Evolutionary conservation across 2,113 vertebrate species (phyloP).

Genomic region (Ameiurus melas): DNA sequence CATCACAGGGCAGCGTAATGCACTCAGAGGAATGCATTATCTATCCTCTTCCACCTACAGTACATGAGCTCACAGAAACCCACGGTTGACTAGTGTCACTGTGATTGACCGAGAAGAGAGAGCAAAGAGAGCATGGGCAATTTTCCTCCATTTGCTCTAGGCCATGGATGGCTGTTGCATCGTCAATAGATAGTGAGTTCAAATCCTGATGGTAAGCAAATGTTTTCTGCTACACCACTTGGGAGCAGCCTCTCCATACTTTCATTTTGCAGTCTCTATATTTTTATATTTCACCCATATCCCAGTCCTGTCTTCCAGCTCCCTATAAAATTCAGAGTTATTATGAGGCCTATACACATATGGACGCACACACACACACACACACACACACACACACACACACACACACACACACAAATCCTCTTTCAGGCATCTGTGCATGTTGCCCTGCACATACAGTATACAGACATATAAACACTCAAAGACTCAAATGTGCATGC

Average conservation of each 20-base stretch:
- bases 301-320: not conserved
- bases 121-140: not conserved
- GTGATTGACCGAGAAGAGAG: not conserved
- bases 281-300: not conserved
- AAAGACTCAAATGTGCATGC: not conserved
- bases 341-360: not conserved
- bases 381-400: no score
- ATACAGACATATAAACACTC: slow-evolving; percentile 1
- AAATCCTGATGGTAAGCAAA: slow-evolving; percentile 18
- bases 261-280: slow-evolving; percentile 7
- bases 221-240: not conserved
- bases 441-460: not conserved
- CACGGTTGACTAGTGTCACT: not conserved
- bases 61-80: not conserved
- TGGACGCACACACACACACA: slow-evolving; percentile 9
- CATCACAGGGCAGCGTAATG: not conserved
- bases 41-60: not conserved
- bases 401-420: not conserved
- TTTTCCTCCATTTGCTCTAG: not conserved
- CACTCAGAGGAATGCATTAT: not conserved
- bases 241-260: not conserved
- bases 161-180: not conserved
- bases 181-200: not conserved
- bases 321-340: not conserved
- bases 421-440: not conserved